Evolutionary conservation across 2,797 vertebrate species (phyloP).

Genomic region (Rhadinocentrus ornatus): DNA sequence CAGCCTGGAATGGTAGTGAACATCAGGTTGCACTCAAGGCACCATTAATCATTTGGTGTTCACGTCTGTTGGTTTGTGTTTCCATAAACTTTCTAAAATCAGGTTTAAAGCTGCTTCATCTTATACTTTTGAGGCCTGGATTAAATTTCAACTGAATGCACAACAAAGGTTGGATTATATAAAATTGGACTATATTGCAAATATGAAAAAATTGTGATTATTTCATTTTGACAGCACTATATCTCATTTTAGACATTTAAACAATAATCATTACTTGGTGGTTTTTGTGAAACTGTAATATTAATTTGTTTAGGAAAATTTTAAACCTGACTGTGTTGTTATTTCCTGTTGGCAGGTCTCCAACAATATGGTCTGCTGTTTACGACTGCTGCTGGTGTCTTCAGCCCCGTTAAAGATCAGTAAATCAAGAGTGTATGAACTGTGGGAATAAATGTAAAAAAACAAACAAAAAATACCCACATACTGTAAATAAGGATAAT

Average conservation of each 20-base stretch:
- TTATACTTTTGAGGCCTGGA: background rate
- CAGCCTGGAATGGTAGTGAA: slow-evolving; percentile 36
- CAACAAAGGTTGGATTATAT: background rate
- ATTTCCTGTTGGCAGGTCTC: slow-evolving; percentile 19
- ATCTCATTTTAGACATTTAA: slow-evolving; percentile 13
- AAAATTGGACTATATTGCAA: background rate
- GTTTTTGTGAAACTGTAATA: background rate
- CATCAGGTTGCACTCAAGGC: slow-evolving; percentile 15
- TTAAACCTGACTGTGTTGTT: slow-evolving; percentile 12
- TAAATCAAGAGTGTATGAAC: slow-evolving; percentile 42
- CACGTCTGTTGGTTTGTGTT: slow-evolving; percentile 28
- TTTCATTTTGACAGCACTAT: slow-evolving; percentile 2
- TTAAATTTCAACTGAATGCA: background rate
- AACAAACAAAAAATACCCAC: background rate
- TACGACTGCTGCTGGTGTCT: slow-evolving; percentile 41
- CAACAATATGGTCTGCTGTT: slow-evolving; percentile 33
- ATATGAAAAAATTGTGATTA: background rate
- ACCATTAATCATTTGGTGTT: slow-evolving; percentile 37
- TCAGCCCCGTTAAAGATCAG: slow-evolving; percentile 30
- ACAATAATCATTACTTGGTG: background rate
- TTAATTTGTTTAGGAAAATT: slow-evolving; percentile 8
- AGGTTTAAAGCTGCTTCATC: slow-evolving; percentile 23
- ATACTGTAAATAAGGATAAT: slow-evolving; percentile 17
- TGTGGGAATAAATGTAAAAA: slow-evolving; percentile 22
- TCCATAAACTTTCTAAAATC: slow-evolving; percentile 28